Evolutionary conservation across 2,113 vertebrate species (phyloP).

Genomic region (Pipa parva): DNA sequence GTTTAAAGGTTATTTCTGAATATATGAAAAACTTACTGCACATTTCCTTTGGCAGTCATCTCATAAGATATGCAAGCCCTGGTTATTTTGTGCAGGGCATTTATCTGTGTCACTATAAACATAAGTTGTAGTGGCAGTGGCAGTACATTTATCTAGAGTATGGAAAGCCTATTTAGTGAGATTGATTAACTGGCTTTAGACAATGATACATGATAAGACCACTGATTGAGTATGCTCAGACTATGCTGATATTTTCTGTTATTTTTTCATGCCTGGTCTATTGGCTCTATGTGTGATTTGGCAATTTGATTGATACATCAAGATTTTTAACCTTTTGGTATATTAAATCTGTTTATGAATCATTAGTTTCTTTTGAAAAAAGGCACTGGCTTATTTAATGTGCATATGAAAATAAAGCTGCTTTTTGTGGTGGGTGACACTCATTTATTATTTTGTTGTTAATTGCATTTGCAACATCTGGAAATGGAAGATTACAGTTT

Average conservation of each 20-base stretch:
- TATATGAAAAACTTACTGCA: constrained; percentile 18
- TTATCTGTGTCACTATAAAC: constrained; percentile 31
- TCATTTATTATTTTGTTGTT: too few species aligned
- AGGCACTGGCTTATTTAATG: too few species aligned
- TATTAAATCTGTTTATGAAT: constrained; percentile 18
- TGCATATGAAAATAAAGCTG: too few species aligned
- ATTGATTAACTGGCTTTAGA: constrained; percentile 24
- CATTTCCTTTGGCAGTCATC: constrained; percentile 7
- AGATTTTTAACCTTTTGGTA: constrained; percentile 28
- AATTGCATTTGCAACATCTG: too few species aligned
- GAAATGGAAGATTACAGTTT: too few species aligned
- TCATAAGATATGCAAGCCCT: constrained; percentile 4
- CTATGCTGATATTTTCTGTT: constrained; percentile 13
- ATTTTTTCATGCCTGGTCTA: constrained; percentile 21
- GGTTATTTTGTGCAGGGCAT: constrained; percentile 26
- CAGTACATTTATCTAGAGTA: constrained; percentile 29
- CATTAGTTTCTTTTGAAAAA: constrained; percentile 8
- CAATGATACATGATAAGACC: constrained; percentile 26
- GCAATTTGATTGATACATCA: constrained; percentile 24
- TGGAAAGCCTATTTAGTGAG: constrained; percentile 34
- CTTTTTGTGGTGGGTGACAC: too few species aligned
- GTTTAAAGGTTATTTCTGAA: constrained; percentile 25
- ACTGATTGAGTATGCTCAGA: constrained; percentile 24
- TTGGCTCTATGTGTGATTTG: constrained; percentile 24
- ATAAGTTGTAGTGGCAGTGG: constrained; percentile 16